phyloP scores from a whole-genome alignment of 2,888 invertebrate species.

The Rhaphigaster nebulosa region DNA sequence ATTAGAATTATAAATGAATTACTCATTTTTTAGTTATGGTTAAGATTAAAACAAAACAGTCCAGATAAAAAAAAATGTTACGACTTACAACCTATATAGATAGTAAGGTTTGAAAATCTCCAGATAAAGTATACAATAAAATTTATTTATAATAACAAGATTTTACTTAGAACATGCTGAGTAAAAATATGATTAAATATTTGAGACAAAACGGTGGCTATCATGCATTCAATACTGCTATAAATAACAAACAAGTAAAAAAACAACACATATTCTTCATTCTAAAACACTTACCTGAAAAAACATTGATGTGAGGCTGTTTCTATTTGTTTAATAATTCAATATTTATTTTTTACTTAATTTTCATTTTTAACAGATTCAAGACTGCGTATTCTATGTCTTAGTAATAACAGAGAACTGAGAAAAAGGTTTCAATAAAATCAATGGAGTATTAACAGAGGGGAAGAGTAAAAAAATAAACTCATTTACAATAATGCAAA shows the following conservation, averaged over 20 bases:
- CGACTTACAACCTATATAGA: neutral
- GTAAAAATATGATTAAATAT: neutral
- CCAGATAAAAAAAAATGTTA: neutral
- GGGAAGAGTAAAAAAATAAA: neutral
- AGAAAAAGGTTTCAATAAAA: neutral
- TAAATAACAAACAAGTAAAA: neutral
- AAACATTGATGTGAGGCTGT: slow-evolving; percentile 34
- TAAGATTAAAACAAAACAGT: too few species aligned
- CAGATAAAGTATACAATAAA: neutral
- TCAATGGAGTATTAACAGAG: neutral
- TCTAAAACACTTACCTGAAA: slow-evolving; percentile 36
- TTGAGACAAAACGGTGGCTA: neutral
- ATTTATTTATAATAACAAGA: neutral
- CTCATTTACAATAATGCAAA: neutral
- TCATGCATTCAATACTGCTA: slow-evolving; percentile 5
- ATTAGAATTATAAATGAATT: neutral
- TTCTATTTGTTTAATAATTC: slow-evolving; percentile 21
- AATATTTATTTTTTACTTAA: neutral
- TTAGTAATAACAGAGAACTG: neutral
- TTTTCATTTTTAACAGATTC: neutral
- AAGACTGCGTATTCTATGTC: neutral
- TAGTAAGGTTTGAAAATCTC: neutral
- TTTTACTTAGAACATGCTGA: neutral
- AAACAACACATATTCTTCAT: slow-evolving; percentile 1
- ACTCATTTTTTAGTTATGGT: neutral